These are phyloP conservation scores for Parotocinclus haroldoi DNA, from an alignment of 2,797 vertebrate genomes.

Conservation along the genomic window DNA sequence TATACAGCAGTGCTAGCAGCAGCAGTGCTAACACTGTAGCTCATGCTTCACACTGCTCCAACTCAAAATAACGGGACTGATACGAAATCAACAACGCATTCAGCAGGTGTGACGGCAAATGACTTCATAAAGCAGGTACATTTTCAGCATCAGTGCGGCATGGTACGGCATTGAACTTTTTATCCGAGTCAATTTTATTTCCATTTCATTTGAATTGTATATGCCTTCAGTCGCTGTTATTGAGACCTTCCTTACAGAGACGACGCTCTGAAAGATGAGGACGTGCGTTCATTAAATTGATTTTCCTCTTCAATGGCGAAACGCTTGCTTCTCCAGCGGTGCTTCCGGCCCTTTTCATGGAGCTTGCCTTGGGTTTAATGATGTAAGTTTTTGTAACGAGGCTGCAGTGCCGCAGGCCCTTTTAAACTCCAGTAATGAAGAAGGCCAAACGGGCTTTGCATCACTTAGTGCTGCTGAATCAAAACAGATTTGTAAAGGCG, in stretches of 20 bases:
- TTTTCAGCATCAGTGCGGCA: slow-evolving; percentile 14
- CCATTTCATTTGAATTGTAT: slow-evolving; percentile 5
- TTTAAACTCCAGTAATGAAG: slow-evolving; percentile 27
- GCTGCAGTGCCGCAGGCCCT: slow-evolving; percentile 33
- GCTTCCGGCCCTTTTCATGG: slow-evolving; percentile 8
- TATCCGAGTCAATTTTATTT: slow-evolving; percentile 7
- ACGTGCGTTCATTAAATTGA: slow-evolving; percentile 37
- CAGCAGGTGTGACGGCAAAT: background rate
- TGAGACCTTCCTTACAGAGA: slow-evolving; percentile 1
- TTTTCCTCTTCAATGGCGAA: slow-evolving; percentile 34
- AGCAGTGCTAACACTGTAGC: too few species aligned
- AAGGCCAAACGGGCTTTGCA: slow-evolving; percentile 7
- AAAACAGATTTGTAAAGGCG: slow-evolving; percentile 37
- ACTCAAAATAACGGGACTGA: too few species aligned
- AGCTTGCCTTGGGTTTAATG: slow-evolving; percentile 31
- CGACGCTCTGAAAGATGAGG: slow-evolving; percentile 13
- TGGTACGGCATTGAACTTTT: background rate
- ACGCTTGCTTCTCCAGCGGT: slow-evolving; percentile 12
- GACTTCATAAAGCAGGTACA: background rate
- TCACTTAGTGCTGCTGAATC: slow-evolving; percentile 37
- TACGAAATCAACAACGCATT: too few species aligned
- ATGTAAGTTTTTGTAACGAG: slow-evolving; percentile 44
- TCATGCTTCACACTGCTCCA: too few species aligned
- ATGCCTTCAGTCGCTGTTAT: background rate
- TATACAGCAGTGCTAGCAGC: too few species aligned